Base-by-base conservation (phyloP, 2,797 vertebrate genomes). In the Sebastolobus alascanus region DNA sequence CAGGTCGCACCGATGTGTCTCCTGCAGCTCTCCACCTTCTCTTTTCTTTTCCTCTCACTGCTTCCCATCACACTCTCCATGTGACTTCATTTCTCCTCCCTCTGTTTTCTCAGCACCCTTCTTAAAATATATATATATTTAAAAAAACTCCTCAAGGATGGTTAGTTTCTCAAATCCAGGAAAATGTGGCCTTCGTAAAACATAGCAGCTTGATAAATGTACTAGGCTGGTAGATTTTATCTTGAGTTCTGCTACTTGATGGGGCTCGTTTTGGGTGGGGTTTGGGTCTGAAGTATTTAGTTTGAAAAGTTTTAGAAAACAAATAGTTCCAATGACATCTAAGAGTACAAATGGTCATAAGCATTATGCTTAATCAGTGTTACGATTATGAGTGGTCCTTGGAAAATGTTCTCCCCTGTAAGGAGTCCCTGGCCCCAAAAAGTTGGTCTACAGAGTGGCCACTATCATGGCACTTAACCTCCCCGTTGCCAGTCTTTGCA, bases 1-100 rank as follows among this genome's bases (percentile, higher is more conserved):
- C 33, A 3, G 82, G 85, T 65, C 72, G 22, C 55, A 10, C 27
- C 59, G 54, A 72, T 71, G 27, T 14, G n/a, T 77, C 84, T 85
- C 61, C 68, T 38, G 67, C 86, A 63, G 54, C 64, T 60, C 70
- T 33, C 46, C 76, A 5, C 22, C 63, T 33, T 50, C 59, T 40
- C 73, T 46, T 43, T 70, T 54, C 63, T 37, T 77, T 56, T 83
- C 59, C 58, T 64, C 69, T 55, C 63, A 7, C 61, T 43, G 43
- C 73, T 46, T 68, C 27, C 54, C 25, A 59, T 70, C 73, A 70
- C 61, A 64, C 54, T 63, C 76, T 35, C 52, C 3, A 6, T 18
- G 35, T 70, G 59, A 61, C 38, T 76, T 73, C 4, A 54, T 65
- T 55, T 14, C 56, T 22, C 55, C 54, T 6, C 66, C 29, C 56